Evolutionary conservation across 2,888 invertebrate species (phyloP), one percentile per base, ranked within the genome.

Genomic region (Alentia gelatinosa): DNA sequence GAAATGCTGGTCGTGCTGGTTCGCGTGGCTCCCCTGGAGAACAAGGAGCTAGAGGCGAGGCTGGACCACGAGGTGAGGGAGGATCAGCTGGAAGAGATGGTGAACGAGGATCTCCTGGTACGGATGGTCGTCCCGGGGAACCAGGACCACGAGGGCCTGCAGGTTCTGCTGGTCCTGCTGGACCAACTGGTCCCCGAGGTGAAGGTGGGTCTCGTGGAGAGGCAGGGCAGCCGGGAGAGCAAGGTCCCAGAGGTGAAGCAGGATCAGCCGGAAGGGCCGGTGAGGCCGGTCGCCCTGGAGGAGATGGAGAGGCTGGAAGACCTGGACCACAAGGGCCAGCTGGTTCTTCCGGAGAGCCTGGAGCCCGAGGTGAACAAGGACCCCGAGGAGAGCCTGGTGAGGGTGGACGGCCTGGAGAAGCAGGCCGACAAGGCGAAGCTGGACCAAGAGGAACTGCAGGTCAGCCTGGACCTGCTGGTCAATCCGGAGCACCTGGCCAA

Each of bases 221-320:
- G 35, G 33, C 12, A n/a, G 63, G 93, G 92, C 74, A 63, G 35
- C 83, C 84, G 5, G 90, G 90, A 19, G 26, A 26, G 37, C 42
- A 26, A 89, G 91, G 94, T 15, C 89, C 42, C 3, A 23, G 84
- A 33, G 74, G 74, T 33, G 74, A 33, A 26, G 4, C 74, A 15
- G 90, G 90, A 35, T 26, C 75, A n/a, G 37, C 90, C 40, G 90
- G 90, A 1, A 42, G 35, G 26, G 94, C 94, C 47, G 96, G 96
- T 33, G 94, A 94, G 19, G 94, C 95, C 5, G 96, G 95, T 23
- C 63, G n/a, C 23, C 68, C 84, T 15, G 90, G 86, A 26, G 50
- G 5, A 23, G 30, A 19, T 39, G 90, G 93, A 50, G 35, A 63
- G 47, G 35, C 86, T 23, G 91, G 91, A 37, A 30, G 56, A 26